Evolutionary conservation across 2,113 vertebrate genomes (phyloP), one percentile per base, ranked within the genome.

Genomic region (Ariopsis seemanni): DNA sequence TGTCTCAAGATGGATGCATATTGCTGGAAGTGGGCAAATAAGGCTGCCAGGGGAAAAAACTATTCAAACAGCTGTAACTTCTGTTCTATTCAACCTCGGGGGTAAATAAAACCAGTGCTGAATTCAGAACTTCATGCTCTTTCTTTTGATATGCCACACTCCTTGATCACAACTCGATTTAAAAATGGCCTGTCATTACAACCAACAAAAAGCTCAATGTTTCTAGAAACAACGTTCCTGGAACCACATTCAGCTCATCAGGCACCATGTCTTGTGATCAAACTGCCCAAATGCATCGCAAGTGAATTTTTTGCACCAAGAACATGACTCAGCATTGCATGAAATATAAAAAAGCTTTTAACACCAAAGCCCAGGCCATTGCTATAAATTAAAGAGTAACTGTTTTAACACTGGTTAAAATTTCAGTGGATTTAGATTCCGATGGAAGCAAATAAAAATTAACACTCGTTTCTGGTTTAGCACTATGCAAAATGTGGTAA

Each of bases 311-410:
- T 58, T 79, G 72, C 79, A 83, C 67, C 85, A 57, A 74, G 50
- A 74, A 85, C 53, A 55, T n/a, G 34, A 5, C 79, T 42, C 67
- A 79, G 90, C 69, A 75, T 78, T 89, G 84, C 1, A 71, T 71
- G 15, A 85, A 87, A 82, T 62, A 34, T 63, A 88, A 91, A 91
- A 91, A 89, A 78, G 65, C 86, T 92, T 92, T 90, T 77, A n/a
- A n/a, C 79, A 17, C 82, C 87, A 85, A 55, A 52, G 85, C 22
- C 69, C 27, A 14, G 82, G 62, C 85, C 65, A 71, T 86, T 87
- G 25, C 85, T 89, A 85, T 91, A 88, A 92, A 93, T 93, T 90
- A 93, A 93, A 92, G 89, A 93, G 77, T 87, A 91, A 89, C 87
- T 84, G 88, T 87, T 77, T 86, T 60, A 88, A 90, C 67, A 88